Conservation (phyloP, 2,113 vertebrate species). For the Eulemur macaco region DNA sequence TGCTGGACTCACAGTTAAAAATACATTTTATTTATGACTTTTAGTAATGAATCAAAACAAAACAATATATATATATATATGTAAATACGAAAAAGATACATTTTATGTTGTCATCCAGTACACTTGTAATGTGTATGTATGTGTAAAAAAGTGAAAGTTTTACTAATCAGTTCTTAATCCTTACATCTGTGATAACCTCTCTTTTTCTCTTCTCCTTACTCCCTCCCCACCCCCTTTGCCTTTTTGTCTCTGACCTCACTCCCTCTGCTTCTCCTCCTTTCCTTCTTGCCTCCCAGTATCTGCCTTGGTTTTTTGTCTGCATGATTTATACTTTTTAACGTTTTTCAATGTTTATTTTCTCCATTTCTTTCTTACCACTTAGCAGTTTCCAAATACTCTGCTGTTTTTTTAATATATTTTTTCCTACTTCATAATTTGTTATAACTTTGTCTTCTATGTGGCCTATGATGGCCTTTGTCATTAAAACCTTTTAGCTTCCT, state of each 20-base stretch:
- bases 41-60: no score
- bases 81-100: background rate
- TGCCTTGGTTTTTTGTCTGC: slow-evolving; percentile 12
- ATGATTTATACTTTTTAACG: background rate
- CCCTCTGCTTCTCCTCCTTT: background rate
- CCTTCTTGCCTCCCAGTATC: background rate
- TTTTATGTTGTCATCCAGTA: background rate
- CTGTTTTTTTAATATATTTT: background rate
- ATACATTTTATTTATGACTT: background rate
- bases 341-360: background rate
- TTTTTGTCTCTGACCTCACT: background rate
- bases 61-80: no score
- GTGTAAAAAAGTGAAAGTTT: background rate
- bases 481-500: background rate
- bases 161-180: background rate
- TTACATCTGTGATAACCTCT: background rate
- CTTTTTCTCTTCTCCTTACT: background rate
- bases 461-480: background rate
- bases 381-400: background rate
- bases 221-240: no score
- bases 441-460: background rate
- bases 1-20: background rate
- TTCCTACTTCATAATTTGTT: background rate
- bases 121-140: background rate
- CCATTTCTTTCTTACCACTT: background rate